Percentiles rank a stretch among this genome's conserved stretches.
These are phyloP conservation scores for Callionymus lyra DNA, from an alignment of 2,113 vertebrate genomes.

Conservation along the genomic window DNA sequence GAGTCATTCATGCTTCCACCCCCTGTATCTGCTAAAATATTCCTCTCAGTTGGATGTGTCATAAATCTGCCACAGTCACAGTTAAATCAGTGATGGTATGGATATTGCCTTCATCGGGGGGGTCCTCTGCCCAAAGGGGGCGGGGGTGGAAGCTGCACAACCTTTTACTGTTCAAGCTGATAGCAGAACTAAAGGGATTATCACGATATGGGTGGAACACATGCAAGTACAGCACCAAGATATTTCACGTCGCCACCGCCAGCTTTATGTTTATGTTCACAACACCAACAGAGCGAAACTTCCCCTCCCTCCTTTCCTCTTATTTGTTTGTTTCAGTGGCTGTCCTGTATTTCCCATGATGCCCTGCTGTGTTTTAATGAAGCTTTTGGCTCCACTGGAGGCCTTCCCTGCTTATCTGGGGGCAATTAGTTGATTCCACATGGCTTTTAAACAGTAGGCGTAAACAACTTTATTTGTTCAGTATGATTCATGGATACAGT, in stretches of 20 bases:
- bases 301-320: constrained; percentile 14
- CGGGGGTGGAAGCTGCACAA: constrained; percentile 11
- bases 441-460: constrained; percentile 20
- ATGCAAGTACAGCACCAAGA: no score
- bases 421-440: constrained; percentile 27
- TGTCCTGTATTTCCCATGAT: constrained; percentile 54
- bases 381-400: constrained; percentile 48
- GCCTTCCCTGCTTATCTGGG: constrained; percentile 27
- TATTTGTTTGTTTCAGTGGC: constrained; percentile 48
- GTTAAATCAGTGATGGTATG: constrained; percentile 53
- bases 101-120: constrained; percentile 52
- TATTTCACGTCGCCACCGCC: no score
- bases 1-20: constrained; percentile 32
- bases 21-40: constrained; percentile 44
- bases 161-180: no score
- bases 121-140: constrained; percentile 24
- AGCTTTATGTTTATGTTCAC: background rate
- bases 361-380: constrained; percentile 65
- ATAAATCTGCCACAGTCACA: constrained; percentile 62
- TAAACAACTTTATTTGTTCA: no score
- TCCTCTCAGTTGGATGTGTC: constrained; percentile 58
- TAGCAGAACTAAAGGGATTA: no score
- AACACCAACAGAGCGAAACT: background rate
- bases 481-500: no score
- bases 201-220: no score